Percentiles rank a stretch among this genome's conserved stretches.
Evolutionary conservation across 2,888 invertebrate genomes (phyloP).

Genomic region (Noctua janthina): DNA sequence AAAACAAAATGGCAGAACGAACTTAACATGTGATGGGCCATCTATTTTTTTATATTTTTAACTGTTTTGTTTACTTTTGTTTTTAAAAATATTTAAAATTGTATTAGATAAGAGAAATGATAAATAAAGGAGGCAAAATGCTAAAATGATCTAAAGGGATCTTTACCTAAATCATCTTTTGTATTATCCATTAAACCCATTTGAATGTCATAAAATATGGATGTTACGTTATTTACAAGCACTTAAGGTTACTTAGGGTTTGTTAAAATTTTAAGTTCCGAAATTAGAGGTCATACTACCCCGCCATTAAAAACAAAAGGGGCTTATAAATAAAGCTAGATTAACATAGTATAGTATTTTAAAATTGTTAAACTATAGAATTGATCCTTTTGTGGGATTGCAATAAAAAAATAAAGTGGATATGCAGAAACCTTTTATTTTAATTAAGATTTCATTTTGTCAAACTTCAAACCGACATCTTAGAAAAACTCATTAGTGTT

Average conservation of each 20-base stretch:
- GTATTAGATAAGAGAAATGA: no score
- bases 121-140: neutral
- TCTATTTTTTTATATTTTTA: no score
- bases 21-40: neutral
- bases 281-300: conserved; percentile 12
- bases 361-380: neutral
- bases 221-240: conserved; percentile 52
- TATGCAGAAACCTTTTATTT: neutral
- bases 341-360: neutral
- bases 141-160: conserved; percentile 13
- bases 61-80: no score
- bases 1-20: neutral
- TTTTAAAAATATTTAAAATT: no score
- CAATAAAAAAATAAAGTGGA: neutral
- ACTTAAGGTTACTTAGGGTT: conserved; percentile 23
- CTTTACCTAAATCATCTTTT: conserved; percentile 41
- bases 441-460: neutral
- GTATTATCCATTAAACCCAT: conserved; percentile 47
- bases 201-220: conserved; percentile 51
- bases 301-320: conserved; percentile 1
- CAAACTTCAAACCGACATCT: neutral
- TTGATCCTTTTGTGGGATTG: neutral
- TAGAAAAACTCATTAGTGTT: neutral
- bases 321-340: neutral
- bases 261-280: conserved; percentile 16